Evolutionary conservation across 2,888 invertebrate genomes (phyloP), one percentile per base, ranked within the genome.

Genomic region (Ischnura elegans): DNA sequence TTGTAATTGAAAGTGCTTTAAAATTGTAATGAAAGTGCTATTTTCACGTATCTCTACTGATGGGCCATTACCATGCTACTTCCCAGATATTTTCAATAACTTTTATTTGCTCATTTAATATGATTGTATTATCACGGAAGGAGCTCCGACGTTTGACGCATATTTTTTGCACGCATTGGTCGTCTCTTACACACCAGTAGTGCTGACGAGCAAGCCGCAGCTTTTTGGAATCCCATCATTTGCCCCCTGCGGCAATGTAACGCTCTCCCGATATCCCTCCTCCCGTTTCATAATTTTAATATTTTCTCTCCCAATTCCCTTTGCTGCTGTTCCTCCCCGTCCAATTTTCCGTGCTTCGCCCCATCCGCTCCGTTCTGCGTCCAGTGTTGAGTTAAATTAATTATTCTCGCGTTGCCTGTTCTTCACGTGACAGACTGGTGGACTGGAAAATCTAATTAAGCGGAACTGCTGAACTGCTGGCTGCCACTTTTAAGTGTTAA

Each of bases 401-500:
- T 87, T 87, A 87, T 87, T 87, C 55, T 87, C 25, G 55, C 87
- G 55, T 36, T 42, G 5, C 87, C 55, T 55, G 51, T 87, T 55
- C 51, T 25, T 55, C 55, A 51, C 21, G 87, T 55, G 87, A 87
- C 87, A 87, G 87, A 55, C 55, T 87, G 87, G 51, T 87, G 87
- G 55, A 87, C 42, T 36, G 36, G 55, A 42, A 55, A 42, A 87
- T 36, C 87, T 87, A 87, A 87, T 87, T 87, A 87, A 61, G 55
- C 55, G 55, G 51, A 51, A 42, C 86, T 46, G 13, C 86, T 46
- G 13, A 86, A 45, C 86, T 86, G 86, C 51, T 36, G 87, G 76
- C 36, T 55, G 42, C 36, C 42, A 51, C 13, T 13, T 51, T 46
- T 42, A 43, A 36, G 36, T 42, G 87, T 61, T 87, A 87, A 87